phyloP scores from a whole-genome alignment of 2,113 vertebrate species.

The Baryphthengus martii region DNA sequence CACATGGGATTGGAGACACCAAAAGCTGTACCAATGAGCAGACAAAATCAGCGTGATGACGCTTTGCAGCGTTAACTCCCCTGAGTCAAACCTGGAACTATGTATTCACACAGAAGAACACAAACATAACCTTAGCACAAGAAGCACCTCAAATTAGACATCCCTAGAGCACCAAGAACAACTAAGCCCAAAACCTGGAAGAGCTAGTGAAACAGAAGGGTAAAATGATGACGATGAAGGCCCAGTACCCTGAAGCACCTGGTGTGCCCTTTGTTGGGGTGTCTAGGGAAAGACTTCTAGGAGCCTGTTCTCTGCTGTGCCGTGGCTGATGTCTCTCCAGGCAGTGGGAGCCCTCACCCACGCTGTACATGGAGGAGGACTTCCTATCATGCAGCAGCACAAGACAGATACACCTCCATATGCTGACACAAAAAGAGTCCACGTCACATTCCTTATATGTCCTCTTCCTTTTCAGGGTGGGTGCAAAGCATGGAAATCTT shows the following conservation, averaged over 20 bases:
- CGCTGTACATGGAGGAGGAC: accelerated
- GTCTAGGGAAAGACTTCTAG: background rate
- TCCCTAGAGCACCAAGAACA: background rate
- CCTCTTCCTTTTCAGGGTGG: background rate
- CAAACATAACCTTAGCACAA: background rate
- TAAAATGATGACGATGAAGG: background rate
- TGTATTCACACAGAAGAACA: background rate
- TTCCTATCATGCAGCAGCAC: background rate
- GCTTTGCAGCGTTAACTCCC: background rate
- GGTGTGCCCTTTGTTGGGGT: background rate
- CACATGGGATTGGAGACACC: background rate
- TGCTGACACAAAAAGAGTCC: background rate
- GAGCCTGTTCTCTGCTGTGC: background rate
- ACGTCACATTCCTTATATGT: background rate
- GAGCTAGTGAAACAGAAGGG: background rate
- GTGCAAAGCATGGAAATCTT: background rate
- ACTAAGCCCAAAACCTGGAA: background rate
- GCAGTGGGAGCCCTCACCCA: background rate
- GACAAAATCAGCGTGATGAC: background rate
- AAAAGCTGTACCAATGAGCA: background rate
- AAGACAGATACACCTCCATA: background rate
- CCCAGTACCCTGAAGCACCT: background rate
- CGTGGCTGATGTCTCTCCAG: accelerated
- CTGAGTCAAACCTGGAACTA: background rate
- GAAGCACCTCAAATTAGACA: background rate